phyloP scores from a whole-genome alignment of 30 jellyfish, hydroid and myxozoan genomes.

The Cassiopea andromeda region DNA sequence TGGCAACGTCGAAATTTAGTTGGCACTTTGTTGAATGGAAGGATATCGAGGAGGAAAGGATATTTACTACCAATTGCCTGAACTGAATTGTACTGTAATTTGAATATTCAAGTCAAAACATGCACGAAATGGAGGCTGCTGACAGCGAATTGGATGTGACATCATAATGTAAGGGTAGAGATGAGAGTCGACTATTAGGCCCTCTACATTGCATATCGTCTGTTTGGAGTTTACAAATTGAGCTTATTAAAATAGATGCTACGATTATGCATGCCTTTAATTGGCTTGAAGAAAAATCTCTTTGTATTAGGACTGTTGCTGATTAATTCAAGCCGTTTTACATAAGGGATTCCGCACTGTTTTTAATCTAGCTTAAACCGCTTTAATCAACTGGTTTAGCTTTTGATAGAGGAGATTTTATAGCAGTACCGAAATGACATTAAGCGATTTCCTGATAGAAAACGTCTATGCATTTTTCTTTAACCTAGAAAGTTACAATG shows the following conservation, averaged over 20 bases:
- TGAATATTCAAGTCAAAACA: background rate
- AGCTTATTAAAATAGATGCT: conserved; percentile 28
- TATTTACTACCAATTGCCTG: no score
- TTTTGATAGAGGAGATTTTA: conserved; percentile 22
- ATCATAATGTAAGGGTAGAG: background rate
- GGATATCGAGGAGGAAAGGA: no score
- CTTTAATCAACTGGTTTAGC: conserved; percentile 39
- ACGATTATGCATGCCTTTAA: conserved; percentile 29
- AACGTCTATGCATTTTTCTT: conserved; percentile 15
- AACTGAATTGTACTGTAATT: background rate
- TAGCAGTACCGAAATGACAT: conserved; percentile 54
- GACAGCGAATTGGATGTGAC: background rate
- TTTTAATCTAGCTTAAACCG: conserved; percentile 37
- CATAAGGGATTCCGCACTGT: conserved; percentile 25
- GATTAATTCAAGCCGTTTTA: conserved; percentile 28
- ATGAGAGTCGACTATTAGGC: conserved; percentile 4
- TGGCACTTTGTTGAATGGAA: no score
- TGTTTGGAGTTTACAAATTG: conserved; percentile 48
- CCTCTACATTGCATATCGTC: background rate
- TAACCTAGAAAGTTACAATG: conserved; percentile 20
- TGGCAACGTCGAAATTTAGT: no score
- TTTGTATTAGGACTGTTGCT: conserved; percentile 24
- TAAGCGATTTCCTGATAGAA: conserved; percentile 63
- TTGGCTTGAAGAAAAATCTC: conserved; percentile 48
- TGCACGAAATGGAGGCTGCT: background rate